Conservation (phyloP, 2,113 vertebrate genomes). For the Dryoscopus gambensis region DNA sequence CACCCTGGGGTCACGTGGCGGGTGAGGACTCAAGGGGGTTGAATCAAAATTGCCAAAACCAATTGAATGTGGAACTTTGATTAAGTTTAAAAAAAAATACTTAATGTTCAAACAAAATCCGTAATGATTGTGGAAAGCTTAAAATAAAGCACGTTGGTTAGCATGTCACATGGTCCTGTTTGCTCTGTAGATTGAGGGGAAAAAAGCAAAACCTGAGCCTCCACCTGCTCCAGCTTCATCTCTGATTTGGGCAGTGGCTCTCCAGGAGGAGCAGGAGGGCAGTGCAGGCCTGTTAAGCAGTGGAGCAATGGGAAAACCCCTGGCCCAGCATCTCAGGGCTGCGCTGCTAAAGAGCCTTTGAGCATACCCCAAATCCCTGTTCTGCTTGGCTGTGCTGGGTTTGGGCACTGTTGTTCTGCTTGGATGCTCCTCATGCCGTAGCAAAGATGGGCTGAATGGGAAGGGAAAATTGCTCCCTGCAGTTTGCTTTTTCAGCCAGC, state of each 20-base stretch:
- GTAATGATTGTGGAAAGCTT: conserved; percentile 35
- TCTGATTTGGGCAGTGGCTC: neutral
- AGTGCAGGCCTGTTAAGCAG: neutral
- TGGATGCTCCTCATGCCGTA: neutral
- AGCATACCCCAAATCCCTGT: rapidly evolving
- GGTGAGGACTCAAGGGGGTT: neutral
- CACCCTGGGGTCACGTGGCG: neutral
- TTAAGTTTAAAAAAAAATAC: neutral
- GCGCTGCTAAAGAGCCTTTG: neutral
- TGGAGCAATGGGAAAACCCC: neutral
- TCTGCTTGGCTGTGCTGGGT: neutral
- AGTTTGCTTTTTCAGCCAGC: neutral
- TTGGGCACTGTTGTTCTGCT: rapidly evolving
- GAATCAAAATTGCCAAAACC: neutral
- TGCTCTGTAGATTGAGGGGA: neutral
- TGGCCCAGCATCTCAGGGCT: neutral
- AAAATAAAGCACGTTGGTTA: conserved; percentile 66
- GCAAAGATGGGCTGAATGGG: neutral
- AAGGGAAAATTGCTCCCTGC: neutral
- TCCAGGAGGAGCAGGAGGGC: neutral
- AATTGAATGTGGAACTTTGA: neutral
- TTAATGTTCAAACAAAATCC: neutral
- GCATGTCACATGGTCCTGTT: neutral
- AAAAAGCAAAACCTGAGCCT: neutral
- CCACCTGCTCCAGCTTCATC: neutral